phyloP scores from a whole-genome alignment of 1,140 invertebrate species.

The Drosophila pachea region DNA sequence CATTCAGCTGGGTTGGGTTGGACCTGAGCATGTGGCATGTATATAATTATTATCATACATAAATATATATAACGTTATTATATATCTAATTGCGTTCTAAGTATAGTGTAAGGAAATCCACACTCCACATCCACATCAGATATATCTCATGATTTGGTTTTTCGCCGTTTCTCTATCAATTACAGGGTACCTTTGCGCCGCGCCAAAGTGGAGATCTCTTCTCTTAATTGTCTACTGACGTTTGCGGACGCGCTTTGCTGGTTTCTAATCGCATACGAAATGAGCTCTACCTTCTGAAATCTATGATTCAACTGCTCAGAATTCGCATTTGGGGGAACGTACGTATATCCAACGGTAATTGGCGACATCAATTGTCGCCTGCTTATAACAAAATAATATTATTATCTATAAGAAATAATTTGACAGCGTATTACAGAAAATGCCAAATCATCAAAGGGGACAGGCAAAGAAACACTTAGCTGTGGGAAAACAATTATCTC shows the following conservation, averaged over 20 bases:
- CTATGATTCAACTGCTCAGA: not conserved
- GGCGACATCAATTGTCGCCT: conserved; percentile 36
- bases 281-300: conserved; percentile 24
- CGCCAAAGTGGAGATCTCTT: not conserved
- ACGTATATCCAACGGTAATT: conserved; percentile 38
- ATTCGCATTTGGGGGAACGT: conserved; percentile 18
- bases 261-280: conserved; percentile 48
- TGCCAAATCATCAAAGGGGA: not conserved
- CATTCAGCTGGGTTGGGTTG: not conserved
- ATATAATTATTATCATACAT: not conserved
- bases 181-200: conserved; percentile 2
- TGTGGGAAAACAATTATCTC: not conserved
- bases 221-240: conserved; percentile 66
- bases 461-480: not conserved
- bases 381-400: conserved; percentile 9
- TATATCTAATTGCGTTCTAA: not conserved
- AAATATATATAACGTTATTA: not conserved
- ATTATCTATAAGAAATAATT: conserved; percentile 24
- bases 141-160: too few species aligned
- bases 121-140: too few species aligned
- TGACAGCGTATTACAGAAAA: conserved; percentile 14
- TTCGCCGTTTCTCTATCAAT: not conserved
- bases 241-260: conserved; percentile 64
- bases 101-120: too few species aligned
- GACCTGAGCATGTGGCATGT: not conserved